phyloP scores from a whole-genome alignment of 1,140 invertebrate genomes.

The Ips nitidus region DNA sequence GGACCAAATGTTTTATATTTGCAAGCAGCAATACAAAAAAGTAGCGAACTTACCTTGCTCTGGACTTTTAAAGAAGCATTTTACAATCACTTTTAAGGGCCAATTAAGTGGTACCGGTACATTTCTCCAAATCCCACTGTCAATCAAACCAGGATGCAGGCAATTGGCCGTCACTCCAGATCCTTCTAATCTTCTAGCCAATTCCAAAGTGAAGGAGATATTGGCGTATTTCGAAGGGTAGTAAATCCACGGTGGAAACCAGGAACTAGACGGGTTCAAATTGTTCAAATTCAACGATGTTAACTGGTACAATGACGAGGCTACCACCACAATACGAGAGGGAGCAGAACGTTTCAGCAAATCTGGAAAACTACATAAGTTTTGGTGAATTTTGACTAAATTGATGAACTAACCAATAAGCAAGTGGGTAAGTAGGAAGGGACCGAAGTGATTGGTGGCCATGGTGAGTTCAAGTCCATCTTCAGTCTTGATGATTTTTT shows the following conservation, averaged over 20 bases:
- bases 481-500: constrained; percentile 58
- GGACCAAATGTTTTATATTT: neutral
- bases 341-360: constrained; percentile 79
- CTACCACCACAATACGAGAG: constrained; percentile 81
- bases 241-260: constrained; percentile 73
- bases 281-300: constrained; percentile 76
- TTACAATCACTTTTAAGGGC: constrained; percentile 64
- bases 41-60: constrained; percentile 56
- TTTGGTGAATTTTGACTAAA: neutral
- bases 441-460: constrained; percentile 81
- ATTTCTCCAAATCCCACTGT: constrained; percentile 79
- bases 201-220: constrained; percentile 80
- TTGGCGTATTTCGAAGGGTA: constrained; percentile 88
- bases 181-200: constrained; percentile 75
- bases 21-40: too few species aligned
- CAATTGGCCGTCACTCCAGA: constrained; percentile 80
- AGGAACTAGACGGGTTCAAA: constrained; percentile 68
- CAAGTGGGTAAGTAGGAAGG: constrained; percentile 56
- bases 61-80: constrained; percentile 73
- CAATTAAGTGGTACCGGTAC: constrained; percentile 73
- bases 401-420: constrained; percentile 60
- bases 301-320: constrained; percentile 78
- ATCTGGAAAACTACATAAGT: constrained; percentile 55
- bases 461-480: constrained; percentile 85
- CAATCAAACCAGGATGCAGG: constrained; percentile 85